phyloP scores from a whole-genome alignment of 1,140 invertebrate genomes.

The Spodoptera frugiperda region DNA sequence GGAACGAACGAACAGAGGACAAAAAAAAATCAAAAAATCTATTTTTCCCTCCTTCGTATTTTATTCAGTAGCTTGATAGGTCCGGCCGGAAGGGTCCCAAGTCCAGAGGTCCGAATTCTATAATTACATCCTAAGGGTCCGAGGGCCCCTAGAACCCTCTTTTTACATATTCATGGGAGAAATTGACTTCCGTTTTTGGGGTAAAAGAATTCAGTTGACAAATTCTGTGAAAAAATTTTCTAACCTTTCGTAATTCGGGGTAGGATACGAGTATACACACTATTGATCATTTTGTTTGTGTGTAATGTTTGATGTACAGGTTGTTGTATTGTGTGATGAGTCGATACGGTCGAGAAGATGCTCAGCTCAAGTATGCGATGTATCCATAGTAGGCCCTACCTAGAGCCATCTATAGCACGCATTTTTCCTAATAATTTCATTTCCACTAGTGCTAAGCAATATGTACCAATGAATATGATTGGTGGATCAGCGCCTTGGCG shows the following conservation, averaged over 20 bases:
- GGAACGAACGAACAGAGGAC: too few species aligned
- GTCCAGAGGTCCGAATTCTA: slow-evolving; percentile 35
- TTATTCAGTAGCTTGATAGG: slow-evolving; percentile 44
- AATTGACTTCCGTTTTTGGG: slow-evolving; percentile 46
- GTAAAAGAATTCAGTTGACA: slow-evolving; percentile 30
- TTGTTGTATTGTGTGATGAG: too few species aligned
- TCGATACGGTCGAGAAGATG: too few species aligned
- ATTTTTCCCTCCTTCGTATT: slow-evolving; percentile 38
- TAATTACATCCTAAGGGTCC: slow-evolving; percentile 46
- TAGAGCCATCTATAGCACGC: too few species aligned
- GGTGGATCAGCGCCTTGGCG: too few species aligned
- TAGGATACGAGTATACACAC: too few species aligned
- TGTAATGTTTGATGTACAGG: not conserved
- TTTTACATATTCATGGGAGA: slow-evolving; percentile 47
- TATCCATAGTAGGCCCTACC: too few species aligned
- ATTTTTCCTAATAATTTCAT: too few species aligned
- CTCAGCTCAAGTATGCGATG: too few species aligned
- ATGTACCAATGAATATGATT: too few species aligned
- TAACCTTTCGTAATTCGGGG: slow-evolving; percentile 16
- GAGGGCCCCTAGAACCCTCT: slow-evolving; percentile 10
- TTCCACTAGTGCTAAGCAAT: too few species aligned
- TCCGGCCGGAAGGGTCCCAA: slow-evolving; percentile 31
- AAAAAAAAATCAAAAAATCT: slow-evolving; percentile 21
- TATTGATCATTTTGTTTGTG: not conserved
- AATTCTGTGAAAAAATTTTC: slow-evolving; percentile 27